Conservation (phyloP, 2,888 invertebrate genomes). For the Dasypogon diadema region DNA sequence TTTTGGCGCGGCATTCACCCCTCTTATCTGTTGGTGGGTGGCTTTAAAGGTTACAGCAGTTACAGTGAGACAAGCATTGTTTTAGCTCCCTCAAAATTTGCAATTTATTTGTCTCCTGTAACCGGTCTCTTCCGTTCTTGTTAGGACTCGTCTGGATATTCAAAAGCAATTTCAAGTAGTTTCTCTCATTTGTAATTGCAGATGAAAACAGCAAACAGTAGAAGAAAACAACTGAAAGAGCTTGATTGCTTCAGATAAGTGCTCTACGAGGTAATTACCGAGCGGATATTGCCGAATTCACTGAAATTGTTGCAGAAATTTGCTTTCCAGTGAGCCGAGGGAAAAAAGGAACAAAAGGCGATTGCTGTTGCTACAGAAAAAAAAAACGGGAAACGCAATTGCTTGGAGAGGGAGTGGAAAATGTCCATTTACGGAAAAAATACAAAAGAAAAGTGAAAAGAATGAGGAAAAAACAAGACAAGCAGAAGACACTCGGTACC, state of each 20-base stretch:
- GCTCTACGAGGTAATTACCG: slow-evolving; percentile 50
- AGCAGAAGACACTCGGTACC: slow-evolving; percentile 4
- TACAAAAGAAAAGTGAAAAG: slow-evolving; percentile 6
- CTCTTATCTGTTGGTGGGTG: not conserved
- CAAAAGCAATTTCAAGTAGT: slow-evolving; percentile 45
- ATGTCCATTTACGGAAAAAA: slow-evolving; percentile 31
- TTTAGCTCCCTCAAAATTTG: slow-evolving; percentile 12
- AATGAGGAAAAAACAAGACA: slow-evolving; percentile 22
- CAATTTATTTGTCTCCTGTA: not conserved
- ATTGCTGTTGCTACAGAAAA: not conserved
- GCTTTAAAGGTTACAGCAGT: not conserved
- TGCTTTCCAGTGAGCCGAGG: slow-evolving; percentile 17
- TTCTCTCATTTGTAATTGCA: slow-evolving; percentile 45
- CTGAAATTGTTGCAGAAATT: slow-evolving; percentile 49
- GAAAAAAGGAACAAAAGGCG: slow-evolving; percentile 22
- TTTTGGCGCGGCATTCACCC: not conserved
- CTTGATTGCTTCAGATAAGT: slow-evolving; percentile 50
- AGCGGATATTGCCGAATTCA: slow-evolving; percentile 48
- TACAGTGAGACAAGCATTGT: not conserved
- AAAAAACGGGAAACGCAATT: slow-evolving; percentile 39
- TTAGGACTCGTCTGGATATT: not conserved
- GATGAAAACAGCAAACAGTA: slow-evolving; percentile 32
- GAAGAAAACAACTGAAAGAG: slow-evolving; percentile 39
- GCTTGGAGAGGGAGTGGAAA: slow-evolving; percentile 17
- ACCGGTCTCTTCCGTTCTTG: not conserved